A percentile compares a stretch with the other conserved stretches of the same genome.
Evolutionary conservation across 2,888 invertebrate genomes (phyloP).

Genomic region (Troilus luridus): DNA sequence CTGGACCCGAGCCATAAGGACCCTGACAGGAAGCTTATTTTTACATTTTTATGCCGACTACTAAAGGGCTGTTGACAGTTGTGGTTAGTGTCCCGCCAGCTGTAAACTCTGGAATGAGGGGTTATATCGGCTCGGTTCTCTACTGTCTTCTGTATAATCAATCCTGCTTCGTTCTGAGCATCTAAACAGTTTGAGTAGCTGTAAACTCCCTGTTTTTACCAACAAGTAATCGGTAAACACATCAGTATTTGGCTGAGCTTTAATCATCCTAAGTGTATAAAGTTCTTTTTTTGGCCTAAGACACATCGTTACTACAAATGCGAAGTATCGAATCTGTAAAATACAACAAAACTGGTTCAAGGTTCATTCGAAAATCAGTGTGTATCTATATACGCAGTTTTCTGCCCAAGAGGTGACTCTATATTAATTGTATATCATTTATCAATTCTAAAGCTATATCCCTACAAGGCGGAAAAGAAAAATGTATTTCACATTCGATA

Average conservation of each 20-base stretch:
- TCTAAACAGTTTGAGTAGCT: neutral
- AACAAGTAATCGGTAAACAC: neutral
- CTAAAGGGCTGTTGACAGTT: slow-evolving; percentile 25
- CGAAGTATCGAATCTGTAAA: too few species aligned
- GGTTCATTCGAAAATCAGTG: too few species aligned
- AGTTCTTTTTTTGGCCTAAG: too few species aligned
- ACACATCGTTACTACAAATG: too few species aligned
- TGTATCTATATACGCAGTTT: too few species aligned
- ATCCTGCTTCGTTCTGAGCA: neutral
- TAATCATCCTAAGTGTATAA: too few species aligned
- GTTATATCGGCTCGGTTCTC: neutral
- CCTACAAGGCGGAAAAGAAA: too few species aligned
- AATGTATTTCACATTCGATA: too few species aligned
- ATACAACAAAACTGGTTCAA: too few species aligned
- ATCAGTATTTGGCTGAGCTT: neutral
- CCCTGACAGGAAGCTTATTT: slow-evolving; percentile 11
- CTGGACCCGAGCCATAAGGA: neutral
- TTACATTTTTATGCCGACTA: slow-evolving; percentile 15
- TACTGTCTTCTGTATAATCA: neutral
- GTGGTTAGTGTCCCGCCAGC: neutral
- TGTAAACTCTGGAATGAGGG: neutral
- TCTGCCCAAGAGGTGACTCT: too few species aligned
- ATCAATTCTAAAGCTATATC: too few species aligned
- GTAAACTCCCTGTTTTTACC: neutral
- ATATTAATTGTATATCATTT: too few species aligned